phyloP scores from a whole-genome alignment of 2,888 invertebrate genomes.

The Pammene aurita region DNA sequence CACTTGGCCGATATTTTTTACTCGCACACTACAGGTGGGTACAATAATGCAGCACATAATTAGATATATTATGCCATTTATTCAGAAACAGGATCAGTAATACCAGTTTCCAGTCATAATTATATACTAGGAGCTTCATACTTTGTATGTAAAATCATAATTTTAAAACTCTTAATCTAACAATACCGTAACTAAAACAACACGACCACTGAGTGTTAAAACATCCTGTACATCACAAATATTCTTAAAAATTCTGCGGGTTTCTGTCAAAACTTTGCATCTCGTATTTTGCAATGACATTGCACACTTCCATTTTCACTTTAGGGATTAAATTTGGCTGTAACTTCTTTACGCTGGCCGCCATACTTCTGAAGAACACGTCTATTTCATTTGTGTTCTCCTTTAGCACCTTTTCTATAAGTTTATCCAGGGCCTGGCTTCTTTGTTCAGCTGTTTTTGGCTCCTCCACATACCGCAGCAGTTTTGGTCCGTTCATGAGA shows the following conservation, averaged over 20 bases:
- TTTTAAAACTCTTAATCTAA: slow-evolving; percentile 33
- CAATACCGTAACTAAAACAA: slow-evolving; percentile 36
- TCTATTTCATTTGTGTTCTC: slow-evolving; percentile 79
- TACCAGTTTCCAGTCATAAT: slow-evolving; percentile 32
- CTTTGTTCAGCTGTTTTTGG: slow-evolving; percentile 63
- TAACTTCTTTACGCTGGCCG: slow-evolving; percentile 77
- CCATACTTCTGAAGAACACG: slow-evolving; percentile 79
- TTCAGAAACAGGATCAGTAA: slow-evolving; percentile 27
- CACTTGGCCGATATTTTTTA: too few relatives aligned
- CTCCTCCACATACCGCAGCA: slow-evolving; percentile 70
- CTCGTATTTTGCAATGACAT: slow-evolving; percentile 79
- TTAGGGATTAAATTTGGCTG: slow-evolving; percentile 78
- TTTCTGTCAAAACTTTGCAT: slow-evolving; percentile 78
- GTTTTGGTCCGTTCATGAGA: slow-evolving; percentile 66
- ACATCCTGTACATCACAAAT: slow-evolving; percentile 30
- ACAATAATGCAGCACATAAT: background rate
- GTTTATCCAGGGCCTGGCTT: slow-evolving; percentile 71
- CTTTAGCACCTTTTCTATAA: slow-evolving; percentile 74
- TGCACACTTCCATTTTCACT: slow-evolving; percentile 80
- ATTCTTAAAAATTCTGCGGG: slow-evolving; percentile 46
- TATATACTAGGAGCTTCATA: slow-evolving; percentile 28
- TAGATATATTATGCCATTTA: slow-evolving; percentile 34
- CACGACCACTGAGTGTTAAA: slow-evolving; percentile 23
- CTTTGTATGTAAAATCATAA: slow-evolving; percentile 38
- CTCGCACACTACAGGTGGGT: background rate